Percentiles rank a stretch among this genome's conserved stretches.
Conservation (phyloP, 2,797 vertebrate species). For the Ciconia nigra region DNA sequence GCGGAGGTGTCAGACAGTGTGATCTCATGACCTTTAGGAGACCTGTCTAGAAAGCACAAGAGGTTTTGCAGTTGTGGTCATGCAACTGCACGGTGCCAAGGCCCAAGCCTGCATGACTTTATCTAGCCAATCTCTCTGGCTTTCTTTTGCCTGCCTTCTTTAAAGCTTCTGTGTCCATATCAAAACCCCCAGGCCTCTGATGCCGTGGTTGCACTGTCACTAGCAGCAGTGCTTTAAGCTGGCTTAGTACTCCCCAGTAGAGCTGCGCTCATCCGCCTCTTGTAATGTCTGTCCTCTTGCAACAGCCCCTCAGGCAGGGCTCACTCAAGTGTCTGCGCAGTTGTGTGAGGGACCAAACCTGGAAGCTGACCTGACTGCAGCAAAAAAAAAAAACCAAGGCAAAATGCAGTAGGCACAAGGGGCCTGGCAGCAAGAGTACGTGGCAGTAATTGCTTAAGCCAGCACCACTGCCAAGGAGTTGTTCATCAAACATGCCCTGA, state of each 20-base stretch:
- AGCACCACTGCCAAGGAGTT: not conserved
- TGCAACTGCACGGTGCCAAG: not conserved
- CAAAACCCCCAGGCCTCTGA: not conserved
- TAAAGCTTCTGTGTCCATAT: not conserved
- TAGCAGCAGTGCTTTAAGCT: not conserved
- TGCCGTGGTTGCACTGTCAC: not conserved
- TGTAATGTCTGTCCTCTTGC: not conserved
- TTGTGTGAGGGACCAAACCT: not conserved
- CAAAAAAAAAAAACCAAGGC: not conserved
- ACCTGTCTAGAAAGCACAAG: not conserved
- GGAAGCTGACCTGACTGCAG: not conserved
- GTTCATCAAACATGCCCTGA: not conserved
- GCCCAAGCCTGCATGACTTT: not conserved
- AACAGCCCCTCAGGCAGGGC: not conserved
- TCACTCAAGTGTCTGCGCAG: not conserved
- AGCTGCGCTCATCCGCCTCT: not conserved
- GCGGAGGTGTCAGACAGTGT: fast-evolving
- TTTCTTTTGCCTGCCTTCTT: not conserved
- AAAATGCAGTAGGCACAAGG: not conserved
- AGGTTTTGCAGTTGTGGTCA: not conserved
- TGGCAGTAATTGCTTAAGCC: not conserved
- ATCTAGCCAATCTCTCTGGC: not conserved
- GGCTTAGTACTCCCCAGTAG: not conserved
- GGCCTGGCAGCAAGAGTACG: not conserved
- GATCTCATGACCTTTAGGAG: not conserved